Conservation (phyloP, 1,140 invertebrate species). For the Daktulosphaira vitifoliae region DNA sequence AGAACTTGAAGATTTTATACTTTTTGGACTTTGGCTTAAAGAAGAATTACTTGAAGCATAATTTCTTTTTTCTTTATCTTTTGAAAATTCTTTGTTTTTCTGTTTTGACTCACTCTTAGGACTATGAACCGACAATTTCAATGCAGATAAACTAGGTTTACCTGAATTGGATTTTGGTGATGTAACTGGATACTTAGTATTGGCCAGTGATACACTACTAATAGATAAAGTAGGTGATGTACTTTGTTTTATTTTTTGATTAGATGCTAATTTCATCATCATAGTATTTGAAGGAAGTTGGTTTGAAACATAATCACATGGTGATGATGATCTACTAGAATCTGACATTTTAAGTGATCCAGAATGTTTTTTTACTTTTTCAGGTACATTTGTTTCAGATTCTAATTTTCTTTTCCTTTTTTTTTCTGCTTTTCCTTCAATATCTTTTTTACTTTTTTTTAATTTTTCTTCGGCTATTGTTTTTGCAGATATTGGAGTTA, state of each 20-base stretch:
- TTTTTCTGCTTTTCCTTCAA: conserved; percentile 63
- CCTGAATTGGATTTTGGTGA: conserved; percentile 48
- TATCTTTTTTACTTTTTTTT: conserved; percentile 42
- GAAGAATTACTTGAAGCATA: conserved; percentile 48
- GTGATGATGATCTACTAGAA: conserved; percentile 25
- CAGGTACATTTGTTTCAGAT: conserved; percentile 14
- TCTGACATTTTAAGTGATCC: conserved; percentile 27
- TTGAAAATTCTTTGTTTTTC: conserved; percentile 46
- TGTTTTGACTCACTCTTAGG: conserved; percentile 47
- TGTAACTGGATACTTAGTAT: conserved; percentile 62
- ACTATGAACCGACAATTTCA: conserved; percentile 68
- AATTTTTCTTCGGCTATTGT: conserved; percentile 51
- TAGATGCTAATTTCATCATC: conserved; percentile 23
- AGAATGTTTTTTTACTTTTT: conserved; percentile 29
- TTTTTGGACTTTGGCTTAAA: conserved; percentile 54
- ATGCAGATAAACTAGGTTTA: conserved; percentile 77
- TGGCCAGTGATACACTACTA: conserved; percentile 57
- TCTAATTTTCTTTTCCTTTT: conserved; percentile 68
- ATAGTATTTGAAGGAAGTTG: conserved; percentile 27
- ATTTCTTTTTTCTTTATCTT: conserved; percentile 42
- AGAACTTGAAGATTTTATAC: conserved; percentile 51
- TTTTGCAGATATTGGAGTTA: conserved; percentile 59
- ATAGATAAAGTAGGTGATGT: conserved; percentile 26
- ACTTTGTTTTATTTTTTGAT: conserved; percentile 31
- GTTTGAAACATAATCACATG: conserved; percentile 26